Evolutionary conservation across 1,140 invertebrate genomes (phyloP).

Genomic region (Hyposmocoma kahamanoa): DNA sequence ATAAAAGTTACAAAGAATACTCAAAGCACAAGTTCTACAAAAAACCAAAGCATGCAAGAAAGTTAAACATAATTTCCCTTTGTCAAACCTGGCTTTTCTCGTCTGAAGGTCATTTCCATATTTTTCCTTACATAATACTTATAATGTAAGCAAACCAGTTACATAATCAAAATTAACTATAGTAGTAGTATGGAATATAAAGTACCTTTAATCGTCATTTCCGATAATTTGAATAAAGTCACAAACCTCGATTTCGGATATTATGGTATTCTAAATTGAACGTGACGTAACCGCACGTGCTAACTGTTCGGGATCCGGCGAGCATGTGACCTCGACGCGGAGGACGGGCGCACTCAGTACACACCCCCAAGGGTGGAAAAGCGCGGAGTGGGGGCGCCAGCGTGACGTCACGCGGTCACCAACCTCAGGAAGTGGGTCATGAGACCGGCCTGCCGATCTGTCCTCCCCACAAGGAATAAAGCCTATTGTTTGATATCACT

Average conservation of each 20-base stretch:
- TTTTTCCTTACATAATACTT: slow-evolving; percentile 20
- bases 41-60: slow-evolving; percentile 7
- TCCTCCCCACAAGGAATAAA: slow-evolving; percentile 2
- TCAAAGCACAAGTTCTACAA: no score
- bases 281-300: no score
- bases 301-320: slow-evolving; percentile 21
- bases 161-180: slow-evolving; percentile 4
- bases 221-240: neutral
- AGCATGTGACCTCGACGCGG: slow-evolving; percentile 49
- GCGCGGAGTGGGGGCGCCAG: slow-evolving; percentile 24
- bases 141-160: slow-evolving; percentile 3
- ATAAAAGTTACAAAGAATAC: no score
- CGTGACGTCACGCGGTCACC: slow-evolving; percentile 64
- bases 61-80: slow-evolving; percentile 9
- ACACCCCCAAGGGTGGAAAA: slow-evolving; percentile 47
- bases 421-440: slow-evolving; percentile 59
- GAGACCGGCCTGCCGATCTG: slow-evolving; percentile 26
- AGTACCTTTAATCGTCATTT: slow-evolving; percentile 73
- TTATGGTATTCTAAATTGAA: neutral
- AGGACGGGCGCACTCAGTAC: slow-evolving; percentile 11
- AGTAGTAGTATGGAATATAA: no score
- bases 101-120: slow-evolving; percentile 13
- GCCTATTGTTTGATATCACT: neutral
- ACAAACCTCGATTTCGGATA: neutral
- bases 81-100: neutral